Percentiles rank a stretch among this genome's conserved stretches.
Conservation (phyloP, 2,888 invertebrate genomes). For the Apamea anceps region DNA sequence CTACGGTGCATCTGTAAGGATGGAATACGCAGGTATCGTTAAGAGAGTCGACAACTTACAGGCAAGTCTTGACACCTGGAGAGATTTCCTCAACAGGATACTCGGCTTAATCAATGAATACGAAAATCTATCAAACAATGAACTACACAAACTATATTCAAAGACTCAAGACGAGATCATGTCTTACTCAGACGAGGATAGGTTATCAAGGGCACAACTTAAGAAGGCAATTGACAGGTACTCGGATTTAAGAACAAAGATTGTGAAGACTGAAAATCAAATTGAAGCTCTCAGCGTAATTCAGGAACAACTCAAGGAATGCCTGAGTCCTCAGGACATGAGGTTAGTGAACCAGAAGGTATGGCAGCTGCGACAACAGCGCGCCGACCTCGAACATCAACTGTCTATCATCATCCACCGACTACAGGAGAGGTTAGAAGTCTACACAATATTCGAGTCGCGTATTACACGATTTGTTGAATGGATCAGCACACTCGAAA, state of each 20-base stretch:
- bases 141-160: constrained; percentile 91
- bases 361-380: constrained; percentile 95
- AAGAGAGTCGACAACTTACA: constrained; percentile 95
- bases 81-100: constrained; percentile 93
- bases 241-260: constrained; percentile 90
- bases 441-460: constrained; percentile 93
- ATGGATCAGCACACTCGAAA: constrained; percentile 93
- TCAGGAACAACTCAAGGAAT: constrained; percentile 96
- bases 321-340: constrained; percentile 95
- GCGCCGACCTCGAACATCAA: constrained; percentile 95
- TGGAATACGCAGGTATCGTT: constrained; percentile 94
- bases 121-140: constrained; percentile 90
- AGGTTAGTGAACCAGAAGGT: constrained; percentile 94
- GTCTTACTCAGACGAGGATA: constrained; percentile 89
- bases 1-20: constrained; percentile 94
- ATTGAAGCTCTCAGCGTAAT: constrained; percentile 93
- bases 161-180: constrained; percentile 91
- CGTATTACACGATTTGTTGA: constrained; percentile 91
- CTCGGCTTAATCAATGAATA: constrained; percentile 91
- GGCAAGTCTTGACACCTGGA: constrained; percentile 95
- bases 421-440: constrained; percentile 93
- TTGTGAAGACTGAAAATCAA: constrained; percentile 90
- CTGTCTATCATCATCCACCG: constrained; percentile 93
- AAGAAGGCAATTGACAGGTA: constrained; percentile 92
- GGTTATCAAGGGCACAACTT: constrained; percentile 91